Evolutionary conservation across 1,140 invertebrate species (phyloP).

Genomic region (Aphelenchoides avenae): DNA sequence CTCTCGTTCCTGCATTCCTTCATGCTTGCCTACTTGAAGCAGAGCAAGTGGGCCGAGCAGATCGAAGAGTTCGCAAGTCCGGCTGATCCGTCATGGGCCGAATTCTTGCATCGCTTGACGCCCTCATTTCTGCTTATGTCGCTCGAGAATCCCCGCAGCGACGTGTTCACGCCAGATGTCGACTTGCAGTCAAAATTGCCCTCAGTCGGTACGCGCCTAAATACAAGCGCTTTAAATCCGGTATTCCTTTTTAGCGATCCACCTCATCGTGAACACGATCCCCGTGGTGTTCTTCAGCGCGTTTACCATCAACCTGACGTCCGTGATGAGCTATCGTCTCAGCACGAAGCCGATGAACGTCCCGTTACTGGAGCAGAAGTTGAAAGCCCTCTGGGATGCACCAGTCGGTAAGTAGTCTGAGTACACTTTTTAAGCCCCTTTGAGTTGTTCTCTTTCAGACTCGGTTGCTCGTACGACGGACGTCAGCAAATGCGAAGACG

Average conservation of each 20-base stretch:
- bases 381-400: too few relatives aligned
- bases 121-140: constrained; percentile 55
- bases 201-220: constrained; percentile 34
- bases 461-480: not conserved
- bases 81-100: constrained; percentile 45
- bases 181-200: constrained; percentile 17
- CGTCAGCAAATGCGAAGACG: constrained; percentile 22
- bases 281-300: constrained; percentile 49
- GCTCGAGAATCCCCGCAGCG: constrained; percentile 36
- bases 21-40: constrained; percentile 29
- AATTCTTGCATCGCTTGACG: constrained; percentile 50
- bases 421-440: too few relatives aligned
- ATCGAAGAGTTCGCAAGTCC: constrained; percentile 48
- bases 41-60: constrained; percentile 29
- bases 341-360: constrained; percentile 24
- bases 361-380: too few relatives aligned
- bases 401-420: too few relatives aligned
- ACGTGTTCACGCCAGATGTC: too few relatives aligned
- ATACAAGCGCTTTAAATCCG: constrained; percentile 29
- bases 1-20: constrained; percentile 49
- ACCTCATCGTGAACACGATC: constrained; percentile 40
- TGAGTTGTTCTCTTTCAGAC: too few relatives aligned
- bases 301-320: constrained; percentile 46
- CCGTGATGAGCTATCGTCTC: constrained; percentile 43
- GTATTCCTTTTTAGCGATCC: constrained; percentile 40